These are phyloP conservation scores for Galerucella nymphaeae DNA, from an alignment of 2,888 invertebrate genomes.

Conservation along the genomic window DNA sequence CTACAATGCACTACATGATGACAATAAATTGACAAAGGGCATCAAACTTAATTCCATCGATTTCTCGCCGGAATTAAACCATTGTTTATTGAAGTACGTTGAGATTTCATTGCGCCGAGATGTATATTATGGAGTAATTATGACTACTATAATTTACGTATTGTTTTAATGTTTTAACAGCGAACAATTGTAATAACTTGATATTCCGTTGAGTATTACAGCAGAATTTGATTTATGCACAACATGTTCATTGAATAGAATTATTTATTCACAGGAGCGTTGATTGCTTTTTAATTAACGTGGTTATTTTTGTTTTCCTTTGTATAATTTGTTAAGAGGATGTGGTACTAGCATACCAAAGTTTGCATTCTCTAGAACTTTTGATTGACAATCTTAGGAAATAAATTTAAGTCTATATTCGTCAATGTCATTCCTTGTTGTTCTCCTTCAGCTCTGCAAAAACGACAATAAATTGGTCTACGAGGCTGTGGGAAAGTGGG, in stretches of 20 bases:
- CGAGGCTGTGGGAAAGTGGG: too few relatives aligned
- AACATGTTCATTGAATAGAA: constrained; percentile 1
- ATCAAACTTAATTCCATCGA: constrained; percentile 34
- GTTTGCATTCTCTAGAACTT: too few relatives aligned
- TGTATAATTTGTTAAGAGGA: background rate
- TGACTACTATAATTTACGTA: constrained; percentile 10
- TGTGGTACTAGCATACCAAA: background rate
- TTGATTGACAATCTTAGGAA: too few relatives aligned
- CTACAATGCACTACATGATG: constrained; percentile 28
- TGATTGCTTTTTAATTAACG: background rate
- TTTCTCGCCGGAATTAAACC: constrained; percentile 25
- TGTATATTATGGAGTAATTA: constrained; percentile 11
- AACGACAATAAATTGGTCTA: too few relatives aligned
- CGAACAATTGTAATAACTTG: constrained; percentile 1
- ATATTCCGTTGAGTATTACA: constrained; percentile 10
- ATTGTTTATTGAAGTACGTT: constrained; percentile 30
- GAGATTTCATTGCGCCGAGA: constrained; percentile 18
- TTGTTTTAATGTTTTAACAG: constrained; percentile 12
- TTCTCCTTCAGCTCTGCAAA: too few relatives aligned
- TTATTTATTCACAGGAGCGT: background rate
- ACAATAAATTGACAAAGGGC: constrained; percentile 33
- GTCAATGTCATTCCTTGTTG: too few relatives aligned
- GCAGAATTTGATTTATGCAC: background rate
- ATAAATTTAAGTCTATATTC: too few relatives aligned
- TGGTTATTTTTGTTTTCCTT: background rate